Evolutionary conservation across 2,797 vertebrate species (phyloP).

Genomic region (Microctenopoma steveboyesi): DNA sequence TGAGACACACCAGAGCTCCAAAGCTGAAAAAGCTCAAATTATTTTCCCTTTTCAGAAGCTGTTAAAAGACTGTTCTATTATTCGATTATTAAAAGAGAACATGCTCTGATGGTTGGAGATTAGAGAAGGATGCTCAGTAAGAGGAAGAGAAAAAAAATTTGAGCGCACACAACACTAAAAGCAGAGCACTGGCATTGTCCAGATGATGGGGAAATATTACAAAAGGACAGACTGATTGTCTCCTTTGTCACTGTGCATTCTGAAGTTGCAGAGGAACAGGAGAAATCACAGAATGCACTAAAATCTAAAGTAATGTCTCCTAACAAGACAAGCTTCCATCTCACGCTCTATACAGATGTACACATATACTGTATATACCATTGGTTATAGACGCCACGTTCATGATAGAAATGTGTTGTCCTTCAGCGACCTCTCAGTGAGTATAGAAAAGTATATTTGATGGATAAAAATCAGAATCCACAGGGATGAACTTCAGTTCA

Average conservation of each 20-base stretch:
- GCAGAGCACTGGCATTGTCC: slow-evolving; percentile 30
- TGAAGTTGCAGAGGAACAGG: not conserved
- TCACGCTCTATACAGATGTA: not conserved
- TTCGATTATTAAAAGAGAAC: no score
- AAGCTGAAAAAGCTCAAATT: no score
- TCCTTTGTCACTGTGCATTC: slow-evolving; percentile 17
- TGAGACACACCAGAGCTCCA: no score
- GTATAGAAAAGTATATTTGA: not conserved
- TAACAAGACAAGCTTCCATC: slow-evolving; percentile 44
- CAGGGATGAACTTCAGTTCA: not conserved
- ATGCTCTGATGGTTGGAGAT: slow-evolving; percentile 22
- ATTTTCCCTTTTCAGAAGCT: not conserved
- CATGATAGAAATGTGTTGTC: not conserved
- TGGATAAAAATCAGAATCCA: not conserved
- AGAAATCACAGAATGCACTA: slow-evolving; percentile 15
- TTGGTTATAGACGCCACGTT: not conserved
- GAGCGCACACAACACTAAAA: slow-evolving; percentile 24
- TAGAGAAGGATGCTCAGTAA: not conserved
- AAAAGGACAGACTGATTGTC: slow-evolving; percentile 31
- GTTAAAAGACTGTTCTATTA: no score
- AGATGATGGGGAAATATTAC: slow-evolving; percentile 20
- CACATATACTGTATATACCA: not conserved
- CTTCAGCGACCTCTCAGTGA: not conserved
- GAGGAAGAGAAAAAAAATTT: not conserved
- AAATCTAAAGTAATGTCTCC: slow-evolving; percentile 14